These are phyloP conservation scores for Priocnemis perturbator DNA, from an alignment of 2,888 invertebrate species.

Conservation along the genomic window DNA sequence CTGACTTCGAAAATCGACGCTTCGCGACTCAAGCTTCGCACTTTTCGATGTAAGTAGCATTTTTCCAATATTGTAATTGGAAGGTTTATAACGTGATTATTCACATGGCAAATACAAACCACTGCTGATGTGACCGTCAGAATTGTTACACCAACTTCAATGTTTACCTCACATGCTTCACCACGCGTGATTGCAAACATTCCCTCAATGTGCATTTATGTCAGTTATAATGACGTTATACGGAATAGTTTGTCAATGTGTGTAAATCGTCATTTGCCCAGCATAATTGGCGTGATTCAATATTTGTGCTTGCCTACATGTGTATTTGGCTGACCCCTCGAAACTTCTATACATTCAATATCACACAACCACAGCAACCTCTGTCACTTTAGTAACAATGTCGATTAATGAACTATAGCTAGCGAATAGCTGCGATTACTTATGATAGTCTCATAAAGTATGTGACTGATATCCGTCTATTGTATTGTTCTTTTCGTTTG, in stretches of 20 bases:
- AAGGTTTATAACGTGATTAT: not conserved
- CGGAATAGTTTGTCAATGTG: slow-evolving; percentile 3
- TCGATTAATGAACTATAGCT: slow-evolving; percentile 20
- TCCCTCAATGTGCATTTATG: too few species aligned
- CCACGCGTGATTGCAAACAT: not conserved
- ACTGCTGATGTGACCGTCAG: not conserved
- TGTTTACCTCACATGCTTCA: not conserved
- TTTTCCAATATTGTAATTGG: not conserved
- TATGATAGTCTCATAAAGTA: slow-evolving; percentile 36
- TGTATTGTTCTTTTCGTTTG: slow-evolving; percentile 34
- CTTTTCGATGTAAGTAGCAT: slow-evolving; percentile 57
- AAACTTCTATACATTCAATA: slow-evolving; percentile 44
- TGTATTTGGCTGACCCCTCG: slow-evolving; percentile 17
- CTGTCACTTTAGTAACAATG: slow-evolving; percentile 31
- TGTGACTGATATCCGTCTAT: slow-evolving; percentile 43
- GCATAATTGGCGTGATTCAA: not conserved
- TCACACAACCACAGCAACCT: slow-evolving; percentile 40
- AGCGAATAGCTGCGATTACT: slow-evolving; percentile 20
- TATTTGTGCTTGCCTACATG: slow-evolving; percentile 12
- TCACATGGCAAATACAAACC: not conserved
- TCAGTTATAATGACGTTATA: too few species aligned
- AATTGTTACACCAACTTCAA: not conserved
- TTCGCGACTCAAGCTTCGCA: slow-evolving; percentile 57
- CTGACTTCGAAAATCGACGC: slow-evolving; percentile 60
- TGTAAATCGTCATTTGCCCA: slow-evolving; percentile 1